Evolutionary conservation across 2,888 invertebrate genomes (phyloP), one percentile per base, ranked within the genome.

Genomic region (Matsumyia berberina): DNA sequence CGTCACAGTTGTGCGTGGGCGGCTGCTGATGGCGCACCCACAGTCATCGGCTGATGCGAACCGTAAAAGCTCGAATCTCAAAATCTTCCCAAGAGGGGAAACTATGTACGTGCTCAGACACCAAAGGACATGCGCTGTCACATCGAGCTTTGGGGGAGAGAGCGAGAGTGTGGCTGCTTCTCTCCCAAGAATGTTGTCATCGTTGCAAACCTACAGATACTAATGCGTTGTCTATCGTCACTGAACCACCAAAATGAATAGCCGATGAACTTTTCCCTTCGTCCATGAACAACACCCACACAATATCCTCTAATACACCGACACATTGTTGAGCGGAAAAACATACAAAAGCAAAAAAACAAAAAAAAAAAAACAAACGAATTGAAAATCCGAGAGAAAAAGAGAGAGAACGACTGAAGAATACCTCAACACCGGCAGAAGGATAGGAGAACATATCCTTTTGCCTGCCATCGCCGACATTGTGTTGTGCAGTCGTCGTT

Each of bases 1-100:
- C 91, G 91, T 91, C 91, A 91, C 91, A 90, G 88, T 89, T 87
- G 83, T 89, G 90, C 91, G 91, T 91, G 91, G 91, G 91, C 89
- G 91, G 91, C 91, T 90, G 89, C 89, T 91, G 88, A 88, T 89
- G 91, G 90, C 91, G 90, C 90, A 91, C 90, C 91, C 90, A 90
- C 90, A 88, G 88, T 87, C 87, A 80, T 80, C 76, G 70, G 66
- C 70, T 70, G 74, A 79, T 79, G 74, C 69, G 85, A 85, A 80
- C 85, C 79, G 80, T 76, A 85, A 85, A 85, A 85, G 85, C 85
- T 81, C 29, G 12, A 24, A n/a, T 37, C n/a, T 17, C 57, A 35
- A 8, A 58, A 39, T n/a, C 24, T 24, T 11, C 12, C 31, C 9
- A 19, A 24, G 17, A 62, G 74, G 73, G 60, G 72, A 72, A 66